These are phyloP conservation scores for Pammene fasciana DNA, from an alignment of 2,888 invertebrate species.

Conservation along the genomic window DNA sequence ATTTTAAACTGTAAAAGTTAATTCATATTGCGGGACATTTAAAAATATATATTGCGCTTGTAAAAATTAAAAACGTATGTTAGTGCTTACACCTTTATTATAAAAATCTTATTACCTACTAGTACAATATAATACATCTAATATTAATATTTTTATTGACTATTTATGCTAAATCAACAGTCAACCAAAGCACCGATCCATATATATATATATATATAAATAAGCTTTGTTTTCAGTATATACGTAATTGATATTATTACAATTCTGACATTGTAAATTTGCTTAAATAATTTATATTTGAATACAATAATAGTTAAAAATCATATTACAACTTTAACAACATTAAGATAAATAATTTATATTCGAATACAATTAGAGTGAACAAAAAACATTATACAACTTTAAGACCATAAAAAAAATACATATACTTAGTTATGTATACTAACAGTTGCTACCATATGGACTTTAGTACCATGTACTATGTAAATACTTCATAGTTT, in stretches of 20 bases:
- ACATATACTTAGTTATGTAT: neutral
- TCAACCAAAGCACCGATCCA: conserved; percentile 57
- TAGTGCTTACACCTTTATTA: conserved; percentile 43
- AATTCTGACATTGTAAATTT: conserved; percentile 22
- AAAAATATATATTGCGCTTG: no score
- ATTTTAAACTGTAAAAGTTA: no score
- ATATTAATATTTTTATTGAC: conserved; percentile 45
- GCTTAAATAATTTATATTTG: conserved; percentile 3
- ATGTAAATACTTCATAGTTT: conserved; percentile 25
- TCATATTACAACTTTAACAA: no score
- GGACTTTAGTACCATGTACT: conserved; percentile 42
- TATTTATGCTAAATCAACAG: conserved; percentile 62
- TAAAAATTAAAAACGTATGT: neutral
- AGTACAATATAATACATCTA: conserved; percentile 67
- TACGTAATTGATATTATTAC: conserved; percentile 13
- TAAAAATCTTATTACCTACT: conserved; percentile 56
- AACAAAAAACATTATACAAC: conserved; percentile 17
- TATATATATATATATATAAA: conserved; percentile 23
- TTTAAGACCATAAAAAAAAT: conserved; percentile 17
- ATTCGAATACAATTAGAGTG: neutral
- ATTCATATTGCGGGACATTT: no score
- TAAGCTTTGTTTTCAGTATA: conserved; percentile 34
- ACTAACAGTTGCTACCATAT: conserved; percentile 30
- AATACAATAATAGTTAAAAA: conserved; percentile 19
- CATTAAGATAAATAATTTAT: conserved; percentile 11